Percentiles rank a stretch among this genome's conserved stretches.
Evolutionary conservation across 1,140 invertebrate genomes (phyloP).

Genomic region (Zaprionus ornatus): DNA sequence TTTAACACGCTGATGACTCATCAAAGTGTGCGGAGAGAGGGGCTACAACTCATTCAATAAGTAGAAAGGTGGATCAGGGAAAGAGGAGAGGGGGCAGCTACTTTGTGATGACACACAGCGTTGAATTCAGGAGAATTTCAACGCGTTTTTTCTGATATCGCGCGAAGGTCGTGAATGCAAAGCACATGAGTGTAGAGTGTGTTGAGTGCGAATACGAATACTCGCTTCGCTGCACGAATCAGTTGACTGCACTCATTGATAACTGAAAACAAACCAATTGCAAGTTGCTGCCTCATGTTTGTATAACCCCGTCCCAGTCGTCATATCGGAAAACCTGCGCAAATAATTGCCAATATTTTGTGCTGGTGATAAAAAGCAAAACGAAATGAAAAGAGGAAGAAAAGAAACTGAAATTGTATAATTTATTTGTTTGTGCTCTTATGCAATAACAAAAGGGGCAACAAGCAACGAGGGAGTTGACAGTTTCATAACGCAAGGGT

Average conservation of each 20-base stretch:
- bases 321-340: conserved; percentile 19
- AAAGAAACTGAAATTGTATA: not conserved
- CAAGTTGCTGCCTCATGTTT: not conserved
- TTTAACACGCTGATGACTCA: conserved; percentile 56
- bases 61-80: not conserved
- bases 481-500: not conserved
- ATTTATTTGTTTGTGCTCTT: not conserved
- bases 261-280: not conserved
- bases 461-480: not conserved
- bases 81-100: not conserved
- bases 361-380: not conserved
- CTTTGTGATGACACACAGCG: conserved; percentile 29
- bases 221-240: conserved; percentile 7
- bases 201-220: not conserved
- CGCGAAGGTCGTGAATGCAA: conserved; percentile 24
- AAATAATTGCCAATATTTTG: conserved; percentile 28
- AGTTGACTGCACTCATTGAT: conserved; percentile 5
- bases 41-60: not conserved
- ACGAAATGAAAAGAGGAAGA: not conserved
- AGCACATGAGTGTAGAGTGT: not conserved
- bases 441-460: not conserved
- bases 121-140: conserved; percentile 27
- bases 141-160: conserved; percentile 13
- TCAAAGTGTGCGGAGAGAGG: not conserved
- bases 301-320: not conserved